phyloP scores from a whole-genome alignment of 2,113 vertebrate species.

The Spilogale gracilis region DNA sequence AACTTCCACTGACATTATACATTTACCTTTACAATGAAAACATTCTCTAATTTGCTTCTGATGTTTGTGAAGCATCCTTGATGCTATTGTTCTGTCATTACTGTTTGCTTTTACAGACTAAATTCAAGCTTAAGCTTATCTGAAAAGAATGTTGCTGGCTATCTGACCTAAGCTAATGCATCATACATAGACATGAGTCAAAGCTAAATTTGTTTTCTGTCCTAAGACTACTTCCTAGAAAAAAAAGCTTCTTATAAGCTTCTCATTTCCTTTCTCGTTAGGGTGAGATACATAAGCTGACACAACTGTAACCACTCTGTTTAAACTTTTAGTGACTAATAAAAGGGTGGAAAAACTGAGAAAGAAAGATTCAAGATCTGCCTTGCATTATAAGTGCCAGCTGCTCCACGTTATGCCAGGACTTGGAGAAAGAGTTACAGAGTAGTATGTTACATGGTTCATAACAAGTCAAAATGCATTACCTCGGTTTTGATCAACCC shows the following conservation, averaged over 20 bases:
- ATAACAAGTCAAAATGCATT: constrained; percentile 54
- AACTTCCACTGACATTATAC: background rate
- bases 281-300: background rate
- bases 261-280: constrained; percentile 1
- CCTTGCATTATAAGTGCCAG: constrained; percentile 84
- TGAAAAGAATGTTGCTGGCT: constrained; percentile 43
- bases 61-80: background rate
- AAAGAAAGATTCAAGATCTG: background rate
- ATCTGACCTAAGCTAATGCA: constrained; percentile 39
- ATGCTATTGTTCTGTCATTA: constrained; percentile 8
- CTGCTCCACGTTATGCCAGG: constrained; percentile 70
- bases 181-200: background rate
- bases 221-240: background rate
- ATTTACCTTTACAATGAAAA: constrained; percentile 12
- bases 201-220: constrained; percentile 16
- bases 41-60: constrained; percentile 4
- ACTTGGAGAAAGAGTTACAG: background rate
- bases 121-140: constrained; percentile 17
- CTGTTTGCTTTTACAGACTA: constrained; percentile 33
- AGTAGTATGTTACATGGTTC: constrained; percentile 73
- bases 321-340: background rate
- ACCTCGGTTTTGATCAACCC: constrained; percentile 53
- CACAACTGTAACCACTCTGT: background rate
- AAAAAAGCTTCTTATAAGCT: background rate
- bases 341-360: background rate